Percentiles rank a stretch among this genome's conserved stretches.
These are phyloP conservation scores for Kryphioiulus occultus DNA, from an alignment of 2,888 invertebrate genomes.

Conservation along the genomic window DNA sequence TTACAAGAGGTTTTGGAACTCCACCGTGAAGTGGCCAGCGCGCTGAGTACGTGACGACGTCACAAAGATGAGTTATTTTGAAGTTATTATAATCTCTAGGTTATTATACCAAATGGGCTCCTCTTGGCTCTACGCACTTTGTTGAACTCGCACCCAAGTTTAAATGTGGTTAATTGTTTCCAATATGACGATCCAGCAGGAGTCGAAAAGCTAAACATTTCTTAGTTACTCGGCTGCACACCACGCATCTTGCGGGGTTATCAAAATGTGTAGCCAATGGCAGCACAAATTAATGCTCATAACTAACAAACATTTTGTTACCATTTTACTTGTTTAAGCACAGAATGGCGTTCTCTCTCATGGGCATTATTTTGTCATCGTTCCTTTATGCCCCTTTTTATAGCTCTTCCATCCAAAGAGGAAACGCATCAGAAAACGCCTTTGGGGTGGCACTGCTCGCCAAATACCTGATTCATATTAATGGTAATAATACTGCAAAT, in stretches of 20 bases:
- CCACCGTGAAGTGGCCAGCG: conserved; percentile 83
- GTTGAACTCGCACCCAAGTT: conserved; percentile 30
- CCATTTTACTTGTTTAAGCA: background rate
- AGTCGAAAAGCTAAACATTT: background rate
- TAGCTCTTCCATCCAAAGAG: background rate
- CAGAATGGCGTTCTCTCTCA: background rate
- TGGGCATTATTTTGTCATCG: conserved; percentile 7
- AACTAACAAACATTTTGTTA: background rate
- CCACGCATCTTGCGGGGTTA: background rate
- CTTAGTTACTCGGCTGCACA: background rate
- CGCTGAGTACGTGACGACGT: conserved; percentile 74
- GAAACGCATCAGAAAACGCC: background rate
- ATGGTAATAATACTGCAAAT: background rate
- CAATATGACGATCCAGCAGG: conserved; percentile 18
- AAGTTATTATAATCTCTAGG: conserved; percentile 28
- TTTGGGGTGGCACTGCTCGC: background rate
- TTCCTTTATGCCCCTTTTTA: background rate
- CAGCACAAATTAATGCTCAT: conserved; percentile 21
- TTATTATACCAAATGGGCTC: conserved; percentile 35
- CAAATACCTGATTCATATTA: background rate
- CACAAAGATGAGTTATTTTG: conserved; percentile 43
- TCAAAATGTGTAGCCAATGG: background rate
- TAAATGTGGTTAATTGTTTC: conserved; percentile 28
- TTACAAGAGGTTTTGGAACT: conserved; percentile 81
- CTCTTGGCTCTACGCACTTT: conserved; percentile 21